Percentiles rank a stretch among this genome's conserved stretches.
phyloP scores from a whole-genome alignment of 2,797 vertebrate species.

The Gymnothorax reevesii region DNA sequence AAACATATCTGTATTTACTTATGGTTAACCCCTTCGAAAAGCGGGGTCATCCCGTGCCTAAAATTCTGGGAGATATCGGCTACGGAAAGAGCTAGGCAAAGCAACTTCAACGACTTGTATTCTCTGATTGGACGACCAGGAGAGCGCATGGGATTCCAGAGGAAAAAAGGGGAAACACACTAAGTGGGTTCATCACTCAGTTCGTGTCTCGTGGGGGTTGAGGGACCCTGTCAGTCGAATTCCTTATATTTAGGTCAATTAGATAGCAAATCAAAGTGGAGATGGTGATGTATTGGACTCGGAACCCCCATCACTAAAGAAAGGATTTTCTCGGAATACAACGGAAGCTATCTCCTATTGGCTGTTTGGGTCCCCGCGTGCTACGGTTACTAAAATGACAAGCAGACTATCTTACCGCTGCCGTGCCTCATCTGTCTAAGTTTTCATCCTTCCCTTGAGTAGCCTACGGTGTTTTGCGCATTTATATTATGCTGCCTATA shows the following conservation, averaged over 20 bases:
- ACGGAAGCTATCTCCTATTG: slow-evolving; percentile 65
- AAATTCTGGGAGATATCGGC: slow-evolving; percentile 53
- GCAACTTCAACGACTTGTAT: slow-evolving; percentile 49
- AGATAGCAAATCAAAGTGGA: slow-evolving; percentile 69
- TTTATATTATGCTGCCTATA: not conserved
- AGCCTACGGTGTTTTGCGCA: not conserved
- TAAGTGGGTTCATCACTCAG: slow-evolving; percentile 43
- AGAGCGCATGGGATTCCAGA: slow-evolving; percentile 56
- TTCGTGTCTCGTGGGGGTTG: slow-evolving; percentile 61
- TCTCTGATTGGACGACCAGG: slow-evolving; percentile 57
- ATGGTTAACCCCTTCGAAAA: slow-evolving; percentile 37
- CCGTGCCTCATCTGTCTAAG: not conserved
- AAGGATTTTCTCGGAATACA: slow-evolving; percentile 50
- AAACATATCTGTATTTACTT: slow-evolving; percentile 51
- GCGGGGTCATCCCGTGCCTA: slow-evolving; percentile 50
- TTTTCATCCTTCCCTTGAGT: not conserved
- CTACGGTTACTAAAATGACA: slow-evolving; percentile 24
- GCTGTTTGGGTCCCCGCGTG: slow-evolving; percentile 61
- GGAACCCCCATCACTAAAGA: slow-evolving; percentile 16
- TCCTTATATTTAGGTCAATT: slow-evolving; percentile 85
- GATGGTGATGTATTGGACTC: slow-evolving; percentile 61
- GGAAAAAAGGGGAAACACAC: slow-evolving; percentile 37
- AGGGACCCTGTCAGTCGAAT: slow-evolving; percentile 55
- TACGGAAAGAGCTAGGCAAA: slow-evolving; percentile 61
- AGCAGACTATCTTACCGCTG: not conserved